Conservation (phyloP, 2,797 vertebrate species). For the Enteromius radiatus region DNA sequence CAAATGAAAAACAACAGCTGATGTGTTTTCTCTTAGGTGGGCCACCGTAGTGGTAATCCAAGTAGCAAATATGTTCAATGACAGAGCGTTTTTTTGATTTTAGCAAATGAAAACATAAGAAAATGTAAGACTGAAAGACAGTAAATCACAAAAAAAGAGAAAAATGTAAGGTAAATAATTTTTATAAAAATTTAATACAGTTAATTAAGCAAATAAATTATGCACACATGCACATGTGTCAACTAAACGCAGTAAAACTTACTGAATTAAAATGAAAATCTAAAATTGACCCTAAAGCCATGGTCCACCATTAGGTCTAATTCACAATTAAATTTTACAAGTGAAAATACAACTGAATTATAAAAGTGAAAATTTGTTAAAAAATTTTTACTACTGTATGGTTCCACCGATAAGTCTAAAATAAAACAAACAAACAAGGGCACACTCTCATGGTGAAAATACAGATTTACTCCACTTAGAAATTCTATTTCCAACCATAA, state of each 20-base stretch:
- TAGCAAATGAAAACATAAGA: neutral
- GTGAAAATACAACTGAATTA: neutral
- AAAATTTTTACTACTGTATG: neutral
- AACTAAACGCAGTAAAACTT: neutral
- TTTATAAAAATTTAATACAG: neutral
- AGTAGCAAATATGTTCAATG: neutral
- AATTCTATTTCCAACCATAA: neutral
- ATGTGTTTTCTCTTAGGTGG: neutral
- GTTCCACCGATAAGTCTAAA: constrained; percentile 41
- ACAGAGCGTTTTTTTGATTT: neutral
- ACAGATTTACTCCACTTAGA: neutral
- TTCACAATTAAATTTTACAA: neutral
- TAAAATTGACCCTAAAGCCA: constrained; percentile 64
- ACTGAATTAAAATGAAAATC: constrained; percentile 52
- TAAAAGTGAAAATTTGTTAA: neutral
- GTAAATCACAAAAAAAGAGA: neutral
- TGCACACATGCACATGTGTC: neutral
- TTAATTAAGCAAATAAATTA: neutral
- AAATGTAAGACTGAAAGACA: too few species aligned
- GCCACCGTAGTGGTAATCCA: neutral
- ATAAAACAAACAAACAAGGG: neutral
- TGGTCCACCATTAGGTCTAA: neutral
- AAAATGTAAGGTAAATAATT: neutral
- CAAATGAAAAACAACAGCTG: constrained; percentile 3
- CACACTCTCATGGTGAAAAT: neutral